These are phyloP conservation scores for Luscinia megarhynchos DNA, from an alignment of 2,797 vertebrate genomes.

Conservation along the genomic window DNA sequence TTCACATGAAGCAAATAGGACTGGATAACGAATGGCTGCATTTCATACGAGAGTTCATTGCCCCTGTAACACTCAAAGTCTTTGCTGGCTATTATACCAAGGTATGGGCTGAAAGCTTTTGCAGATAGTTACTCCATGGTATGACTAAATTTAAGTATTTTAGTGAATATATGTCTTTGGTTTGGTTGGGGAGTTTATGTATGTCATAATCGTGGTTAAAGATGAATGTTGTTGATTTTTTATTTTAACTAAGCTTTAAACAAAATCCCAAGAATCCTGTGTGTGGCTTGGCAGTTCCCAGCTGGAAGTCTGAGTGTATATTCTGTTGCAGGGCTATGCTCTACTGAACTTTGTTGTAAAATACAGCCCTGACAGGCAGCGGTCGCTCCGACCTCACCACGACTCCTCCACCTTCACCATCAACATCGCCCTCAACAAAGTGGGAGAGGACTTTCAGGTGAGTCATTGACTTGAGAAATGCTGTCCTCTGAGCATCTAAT, in stretches of 20 bases:
- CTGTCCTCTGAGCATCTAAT: not conserved
- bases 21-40: slow-evolving; percentile 95
- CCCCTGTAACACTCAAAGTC: slow-evolving; percentile 93
- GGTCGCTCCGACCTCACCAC: slow-evolving; percentile 91
- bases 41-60: slow-evolving; percentile 97
- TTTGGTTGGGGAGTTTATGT: not conserved
- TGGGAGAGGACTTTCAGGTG: slow-evolving; percentile 92
- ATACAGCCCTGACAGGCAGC: slow-evolving; percentile 91
- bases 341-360: slow-evolving; percentile 97
- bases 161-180: not conserved
- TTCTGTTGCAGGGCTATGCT: slow-evolving; percentile 85
- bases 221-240: not conserved
- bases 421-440: slow-evolving; percentile 95
- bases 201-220: not conserved
- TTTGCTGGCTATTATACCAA: slow-evolving; percentile 98
- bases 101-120: slow-evolving; percentile 73
- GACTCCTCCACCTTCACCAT: slow-evolving; percentile 98
- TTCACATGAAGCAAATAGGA: slow-evolving; percentile 95
- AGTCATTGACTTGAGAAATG: not conserved
- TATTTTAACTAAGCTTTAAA: not conserved
- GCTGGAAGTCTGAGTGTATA: not conserved
- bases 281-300: not conserved
- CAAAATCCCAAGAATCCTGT: not conserved
- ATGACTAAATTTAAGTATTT: not conserved
- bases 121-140: not conserved